Evolutionary conservation across 1,140 invertebrate species (phyloP).

Genomic region (Spodoptera litura): DNA sequence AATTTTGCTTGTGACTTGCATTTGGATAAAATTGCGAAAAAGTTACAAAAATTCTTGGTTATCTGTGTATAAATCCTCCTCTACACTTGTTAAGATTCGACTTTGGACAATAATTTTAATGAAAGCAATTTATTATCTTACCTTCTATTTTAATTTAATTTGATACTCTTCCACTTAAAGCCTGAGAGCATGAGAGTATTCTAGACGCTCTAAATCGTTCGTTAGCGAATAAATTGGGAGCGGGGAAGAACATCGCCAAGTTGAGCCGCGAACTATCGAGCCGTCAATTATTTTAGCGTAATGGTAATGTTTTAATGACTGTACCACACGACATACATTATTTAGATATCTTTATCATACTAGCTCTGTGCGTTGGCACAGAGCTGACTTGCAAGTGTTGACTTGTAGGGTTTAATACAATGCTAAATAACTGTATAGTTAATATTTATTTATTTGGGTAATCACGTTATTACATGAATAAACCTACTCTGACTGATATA

Average conservation of each 20-base stretch:
- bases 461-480: too few species aligned
- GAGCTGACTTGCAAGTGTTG: too few species aligned
- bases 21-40: neutral
- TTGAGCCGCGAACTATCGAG: neutral
- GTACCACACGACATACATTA: neutral
- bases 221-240: conserved; percentile 29
- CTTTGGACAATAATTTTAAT: too few species aligned
- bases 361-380: too few species aligned
- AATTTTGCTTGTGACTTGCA: neutral
- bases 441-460: too few species aligned
- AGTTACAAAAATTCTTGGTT: too few species aligned
- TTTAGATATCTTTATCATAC: conserved; percentile 19
- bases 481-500: too few species aligned
- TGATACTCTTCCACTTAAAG: conserved; percentile 2
- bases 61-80: neutral
- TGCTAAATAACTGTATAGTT: too few species aligned
- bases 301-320: conserved; percentile 35
- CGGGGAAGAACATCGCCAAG: conserved; percentile 5
- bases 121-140: too few species aligned
- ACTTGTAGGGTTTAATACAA: too few species aligned
- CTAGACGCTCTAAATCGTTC: conserved; percentile 6
- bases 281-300: conserved; percentile 34
- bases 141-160: neutral
- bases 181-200: neutral
- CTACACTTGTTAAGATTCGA: too few species aligned